Evolutionary conservation across 1,140 invertebrate species (phyloP).

Genomic region (Anagrus nilaparvatae): DNA sequence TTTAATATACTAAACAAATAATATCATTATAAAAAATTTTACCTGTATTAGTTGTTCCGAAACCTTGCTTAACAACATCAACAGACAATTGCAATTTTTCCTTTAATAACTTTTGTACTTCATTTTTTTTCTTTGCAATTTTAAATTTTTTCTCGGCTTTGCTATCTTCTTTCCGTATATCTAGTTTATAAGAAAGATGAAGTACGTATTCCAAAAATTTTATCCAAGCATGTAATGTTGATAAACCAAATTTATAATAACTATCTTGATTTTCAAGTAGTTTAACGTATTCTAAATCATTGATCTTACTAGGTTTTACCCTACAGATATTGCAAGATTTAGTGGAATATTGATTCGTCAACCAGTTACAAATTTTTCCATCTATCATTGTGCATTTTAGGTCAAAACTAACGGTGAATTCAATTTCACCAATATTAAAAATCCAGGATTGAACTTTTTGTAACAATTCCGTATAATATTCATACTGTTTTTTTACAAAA

Average conservation of each 20-base stretch:
- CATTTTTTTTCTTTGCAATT: too few relatives aligned
- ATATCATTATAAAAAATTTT: too few relatives aligned
- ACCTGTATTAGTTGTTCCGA: constrained; percentile 9
- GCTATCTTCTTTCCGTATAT: constrained; percentile 15
- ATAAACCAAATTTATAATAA: constrained; percentile 27
- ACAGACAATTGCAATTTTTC: too few relatives aligned
- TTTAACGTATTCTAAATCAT: constrained; percentile 18
- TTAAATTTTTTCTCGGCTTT: too few relatives aligned
- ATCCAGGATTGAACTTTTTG: constrained; percentile 1
- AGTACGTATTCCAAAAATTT: constrained; percentile 25
- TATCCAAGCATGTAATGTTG: constrained; percentile 27
- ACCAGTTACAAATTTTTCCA: constrained; percentile 35
- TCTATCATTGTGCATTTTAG: constrained; percentile 34
- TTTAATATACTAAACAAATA: too few relatives aligned
- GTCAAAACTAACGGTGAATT: constrained; percentile 15
- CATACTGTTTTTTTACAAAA: constrained; percentile 6
- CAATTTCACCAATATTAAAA: background rate
- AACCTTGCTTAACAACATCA: constrained; percentile 10
- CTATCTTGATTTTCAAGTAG: constrained; percentile 13
- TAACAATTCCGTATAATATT: constrained; percentile 5
- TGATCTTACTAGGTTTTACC: constrained; percentile 26
- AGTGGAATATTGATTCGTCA: constrained; percentile 27
- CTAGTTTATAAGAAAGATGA: constrained; percentile 24
- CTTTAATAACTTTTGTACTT: too few relatives aligned
- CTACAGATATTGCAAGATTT: constrained; percentile 31